A percentile compares a stretch with the other conserved stretches of the same genome.
Evolutionary conservation across 1,140 invertebrate genomes (phyloP).

Genomic region (Ruditapes philippinarum): DNA sequence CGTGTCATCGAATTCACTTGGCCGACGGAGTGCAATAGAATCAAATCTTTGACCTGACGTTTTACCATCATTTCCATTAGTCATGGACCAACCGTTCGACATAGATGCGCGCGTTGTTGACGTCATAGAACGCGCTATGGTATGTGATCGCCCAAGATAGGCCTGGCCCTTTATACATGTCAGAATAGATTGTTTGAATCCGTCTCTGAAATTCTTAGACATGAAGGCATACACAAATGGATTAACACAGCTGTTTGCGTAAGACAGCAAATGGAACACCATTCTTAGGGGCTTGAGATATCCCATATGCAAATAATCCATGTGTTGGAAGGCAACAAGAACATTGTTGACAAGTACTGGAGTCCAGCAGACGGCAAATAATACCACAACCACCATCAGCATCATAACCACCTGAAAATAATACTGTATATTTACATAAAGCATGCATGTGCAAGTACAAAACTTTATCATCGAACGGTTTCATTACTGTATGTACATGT

Average conservation of each 20-base stretch:
- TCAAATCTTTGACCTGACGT: background rate
- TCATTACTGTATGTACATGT: too few relatives aligned
- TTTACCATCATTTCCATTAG: slow-evolving; percentile 27
- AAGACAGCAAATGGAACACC: slow-evolving; percentile 89
- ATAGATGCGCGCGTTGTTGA: slow-evolving; percentile 57
- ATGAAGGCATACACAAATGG: slow-evolving; percentile 93
- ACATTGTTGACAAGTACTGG: slow-evolving; percentile 85
- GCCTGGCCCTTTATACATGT: slow-evolving; percentile 80
- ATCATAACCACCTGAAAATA: slow-evolving; percentile 87
- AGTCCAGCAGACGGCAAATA: slow-evolving; percentile 88
- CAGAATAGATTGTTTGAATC: slow-evolving; percentile 87
- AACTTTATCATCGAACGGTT: too few relatives aligned
- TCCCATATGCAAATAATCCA: slow-evolving; percentile 88
- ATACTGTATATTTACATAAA: background rate
- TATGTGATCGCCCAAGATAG: slow-evolving; percentile 52
- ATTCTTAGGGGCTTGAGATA: slow-evolving; percentile 89
- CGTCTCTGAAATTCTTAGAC: slow-evolving; percentile 92
- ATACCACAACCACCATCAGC: slow-evolving; percentile 86
- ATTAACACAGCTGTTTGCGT: slow-evolving; percentile 90
- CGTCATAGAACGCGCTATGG: slow-evolving; percentile 58
- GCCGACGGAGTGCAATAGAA: background rate
- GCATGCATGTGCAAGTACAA: too few relatives aligned
- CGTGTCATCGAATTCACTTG: background rate
- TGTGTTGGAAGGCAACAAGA: slow-evolving; percentile 88
- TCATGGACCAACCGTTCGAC: slow-evolving; percentile 46